Percentiles rank a stretch among this genome's conserved stretches.
These are phyloP conservation scores for Carcharodon carcharias DNA, from an alignment of 2,797 vertebrate species.

Conservation along the genomic window DNA sequence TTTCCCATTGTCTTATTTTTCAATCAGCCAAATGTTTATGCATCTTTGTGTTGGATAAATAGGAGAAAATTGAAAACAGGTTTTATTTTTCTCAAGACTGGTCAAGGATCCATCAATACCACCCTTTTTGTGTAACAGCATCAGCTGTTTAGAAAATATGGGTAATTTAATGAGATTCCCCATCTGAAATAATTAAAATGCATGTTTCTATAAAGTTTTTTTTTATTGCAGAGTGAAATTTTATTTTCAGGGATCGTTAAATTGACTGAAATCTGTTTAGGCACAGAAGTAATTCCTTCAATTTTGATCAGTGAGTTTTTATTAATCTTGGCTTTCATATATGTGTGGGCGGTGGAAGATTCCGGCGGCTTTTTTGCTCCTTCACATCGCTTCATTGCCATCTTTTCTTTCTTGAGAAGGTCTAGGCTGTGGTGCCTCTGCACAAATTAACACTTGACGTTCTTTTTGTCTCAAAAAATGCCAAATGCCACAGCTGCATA, in stretches of 20 bases:
- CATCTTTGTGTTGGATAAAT: neutral
- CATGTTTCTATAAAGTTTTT: neutral
- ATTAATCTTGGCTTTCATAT: neutral
- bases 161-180: neutral
- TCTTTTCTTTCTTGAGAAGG: neutral
- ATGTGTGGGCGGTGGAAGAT: neutral
- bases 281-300: neutral
- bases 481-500: neutral
- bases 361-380: neutral
- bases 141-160: neutral
- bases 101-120: neutral
- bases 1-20: neutral
- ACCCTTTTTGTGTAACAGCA: neutral
- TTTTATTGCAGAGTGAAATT: neutral
- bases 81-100: neutral
- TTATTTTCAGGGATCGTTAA: neutral
- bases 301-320: neutral
- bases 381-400: neutral
- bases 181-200: neutral
- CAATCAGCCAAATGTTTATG: neutral
- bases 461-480: conserved; percentile 1
- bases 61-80: neutral
- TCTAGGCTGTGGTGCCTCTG: neutral
- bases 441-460: neutral
- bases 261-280: neutral